phyloP scores from a whole-genome alignment of 2,113 vertebrate genomes.

The Antechinus stuartii region DNA sequence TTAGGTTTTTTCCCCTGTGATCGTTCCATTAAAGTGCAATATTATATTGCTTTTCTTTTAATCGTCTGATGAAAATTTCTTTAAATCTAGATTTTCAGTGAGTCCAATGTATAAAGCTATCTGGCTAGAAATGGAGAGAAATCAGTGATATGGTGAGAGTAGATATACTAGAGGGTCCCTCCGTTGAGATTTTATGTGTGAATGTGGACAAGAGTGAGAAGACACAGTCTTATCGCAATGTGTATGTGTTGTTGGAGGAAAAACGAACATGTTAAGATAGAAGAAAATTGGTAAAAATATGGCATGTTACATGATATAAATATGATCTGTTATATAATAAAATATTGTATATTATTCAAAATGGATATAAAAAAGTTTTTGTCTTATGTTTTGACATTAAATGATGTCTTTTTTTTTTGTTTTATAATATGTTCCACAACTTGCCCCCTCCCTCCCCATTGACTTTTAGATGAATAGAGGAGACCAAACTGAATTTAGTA shows the following conservation, averaged over 20 bases:
- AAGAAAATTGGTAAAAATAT: not conserved
- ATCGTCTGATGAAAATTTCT: too few relatives aligned
- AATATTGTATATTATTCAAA: too few relatives aligned
- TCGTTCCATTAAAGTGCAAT: not conserved
- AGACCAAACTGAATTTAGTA: not conserved
- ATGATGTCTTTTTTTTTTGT: not conserved
- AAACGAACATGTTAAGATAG: not conserved
- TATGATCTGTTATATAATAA: too few relatives aligned
- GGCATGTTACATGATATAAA: too few relatives aligned
- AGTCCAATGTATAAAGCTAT: too few relatives aligned
- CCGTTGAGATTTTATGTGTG: not conserved
- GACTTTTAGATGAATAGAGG: not conserved
- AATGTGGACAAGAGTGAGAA: not conserved
- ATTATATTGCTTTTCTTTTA: not conserved
- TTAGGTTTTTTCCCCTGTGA: not conserved
- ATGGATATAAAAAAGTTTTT: not conserved
- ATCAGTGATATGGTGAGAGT: not conserved
- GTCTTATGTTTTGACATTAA: not conserved
- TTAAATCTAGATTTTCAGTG: not conserved
- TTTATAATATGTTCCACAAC: not conserved
- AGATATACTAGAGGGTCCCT: not conserved
- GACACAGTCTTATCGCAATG: not conserved
- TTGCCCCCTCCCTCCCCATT: not conserved
- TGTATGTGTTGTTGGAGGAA: not conserved
- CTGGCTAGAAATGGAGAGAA: not conserved